Percentiles rank a stretch among this genome's conserved stretches.
Evolutionary conservation across 2,888 invertebrate species (phyloP).

Genomic region (Melinaea marsaeus): DNA sequence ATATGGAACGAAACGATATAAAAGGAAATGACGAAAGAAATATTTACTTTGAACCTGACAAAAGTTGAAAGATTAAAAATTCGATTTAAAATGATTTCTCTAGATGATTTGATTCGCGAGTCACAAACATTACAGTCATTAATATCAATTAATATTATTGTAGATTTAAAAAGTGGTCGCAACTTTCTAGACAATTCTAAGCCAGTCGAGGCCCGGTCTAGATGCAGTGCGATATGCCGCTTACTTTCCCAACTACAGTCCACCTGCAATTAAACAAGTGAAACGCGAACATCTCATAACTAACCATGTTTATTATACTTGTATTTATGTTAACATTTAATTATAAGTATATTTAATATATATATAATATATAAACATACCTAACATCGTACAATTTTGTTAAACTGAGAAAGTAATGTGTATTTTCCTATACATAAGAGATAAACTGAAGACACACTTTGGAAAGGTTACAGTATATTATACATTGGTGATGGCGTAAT

Average conservation of each 20-base stretch:
- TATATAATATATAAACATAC: too few relatives aligned
- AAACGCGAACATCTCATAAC: conserved; percentile 11
- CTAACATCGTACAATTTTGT: too few relatives aligned
- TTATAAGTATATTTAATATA: too few relatives aligned
- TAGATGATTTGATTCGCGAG: not conserved
- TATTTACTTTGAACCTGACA: too few relatives aligned
- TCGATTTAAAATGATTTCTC: not conserved
- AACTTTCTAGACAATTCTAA: not conserved
- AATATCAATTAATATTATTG: not conserved
- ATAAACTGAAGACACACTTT: too few relatives aligned
- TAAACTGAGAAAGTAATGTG: too few relatives aligned
- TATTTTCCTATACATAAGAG: too few relatives aligned
- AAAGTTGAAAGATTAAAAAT: not conserved
- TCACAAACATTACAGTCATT: not conserved
- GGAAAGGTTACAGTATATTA: too few relatives aligned
- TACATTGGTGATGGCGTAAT: too few relatives aligned
- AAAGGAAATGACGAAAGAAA: too few relatives aligned
- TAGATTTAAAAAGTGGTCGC: not conserved
- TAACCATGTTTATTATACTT: not conserved
- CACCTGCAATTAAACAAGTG: conserved; percentile 25
- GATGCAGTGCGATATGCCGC: conserved; percentile 22
- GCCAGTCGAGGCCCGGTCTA: not conserved
- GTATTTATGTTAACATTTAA: too few relatives aligned
- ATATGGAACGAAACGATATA: too few relatives aligned
- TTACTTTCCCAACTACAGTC: conserved; percentile 23